phyloP scores from a whole-genome alignment of 2,888 invertebrate genomes.

The Drosophila dives region DNA sequence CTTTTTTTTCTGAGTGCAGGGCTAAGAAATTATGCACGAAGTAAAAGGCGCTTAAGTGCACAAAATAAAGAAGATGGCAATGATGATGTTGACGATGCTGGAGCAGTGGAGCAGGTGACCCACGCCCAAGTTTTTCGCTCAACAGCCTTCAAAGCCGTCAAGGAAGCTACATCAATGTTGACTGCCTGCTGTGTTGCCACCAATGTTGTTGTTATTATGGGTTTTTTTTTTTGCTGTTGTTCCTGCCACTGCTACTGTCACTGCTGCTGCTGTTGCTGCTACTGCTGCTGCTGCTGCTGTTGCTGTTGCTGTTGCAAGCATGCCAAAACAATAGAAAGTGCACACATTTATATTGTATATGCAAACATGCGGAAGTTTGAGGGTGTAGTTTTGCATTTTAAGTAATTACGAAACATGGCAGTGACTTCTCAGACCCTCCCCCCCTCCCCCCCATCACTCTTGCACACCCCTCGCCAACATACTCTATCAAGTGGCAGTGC shows the following conservation, averaged over 20 bases:
- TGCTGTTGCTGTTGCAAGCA: conserved; percentile 20
- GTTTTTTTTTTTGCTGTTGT: conserved; percentile 1
- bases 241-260: conserved; percentile 4
- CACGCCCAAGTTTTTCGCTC: conserved; percentile 44
- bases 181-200: conserved; percentile 34
- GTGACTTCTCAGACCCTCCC: not conserved
- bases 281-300: not conserved
- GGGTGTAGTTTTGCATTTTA: conserved; percentile 61
- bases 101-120: conserved; percentile 65
- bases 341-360: conserved; percentile 35
- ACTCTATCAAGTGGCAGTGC: conserved; percentile 15
- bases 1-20: conserved; percentile 13
- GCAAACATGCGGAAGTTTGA: not conserved
- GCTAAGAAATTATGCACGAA: conserved; percentile 71
- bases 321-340: conserved; percentile 51
- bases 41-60: conserved; percentile 72
- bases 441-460: too few relatives aligned
- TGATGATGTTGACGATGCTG: conserved; percentile 37
- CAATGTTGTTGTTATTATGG: conserved; percentile 27
- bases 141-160: conserved; percentile 34
- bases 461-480: not conserved
- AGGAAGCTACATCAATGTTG: conserved; percentile 30
- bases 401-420: conserved; percentile 58
- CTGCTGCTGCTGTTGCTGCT: conserved; percentile 6
- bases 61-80: conserved; percentile 61